Evolutionary conservation across 2,113 vertebrate species (phyloP).

Genomic region (Passer domesticus): DNA sequence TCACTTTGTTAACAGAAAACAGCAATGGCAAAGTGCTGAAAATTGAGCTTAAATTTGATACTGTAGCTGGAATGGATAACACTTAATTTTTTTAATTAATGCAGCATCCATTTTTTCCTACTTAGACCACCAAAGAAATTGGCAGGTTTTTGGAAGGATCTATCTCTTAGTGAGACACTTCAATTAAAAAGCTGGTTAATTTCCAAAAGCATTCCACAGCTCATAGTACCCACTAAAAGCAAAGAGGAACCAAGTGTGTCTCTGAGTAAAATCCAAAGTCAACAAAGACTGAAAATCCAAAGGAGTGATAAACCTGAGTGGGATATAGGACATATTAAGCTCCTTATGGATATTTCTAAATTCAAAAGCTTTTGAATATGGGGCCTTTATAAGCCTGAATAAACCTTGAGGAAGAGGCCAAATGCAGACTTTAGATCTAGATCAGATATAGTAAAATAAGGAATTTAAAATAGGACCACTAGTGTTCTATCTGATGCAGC

Average conservation of each 20-base stretch:
- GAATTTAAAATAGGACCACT: background rate
- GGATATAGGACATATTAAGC: background rate
- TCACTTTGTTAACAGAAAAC: background rate
- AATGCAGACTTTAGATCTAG: background rate
- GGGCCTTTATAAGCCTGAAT: background rate
- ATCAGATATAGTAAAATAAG: background rate
- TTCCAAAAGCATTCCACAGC: background rate
- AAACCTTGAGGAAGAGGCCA: background rate
- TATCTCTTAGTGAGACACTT: background rate
- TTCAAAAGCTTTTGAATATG: background rate
- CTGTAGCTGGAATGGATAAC: background rate
- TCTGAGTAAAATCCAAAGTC: background rate
- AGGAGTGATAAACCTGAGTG: background rate
- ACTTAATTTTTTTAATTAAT: background rate
- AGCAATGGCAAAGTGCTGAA: background rate
- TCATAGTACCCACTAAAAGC: background rate
- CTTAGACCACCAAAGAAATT: background rate
- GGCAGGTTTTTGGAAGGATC: background rate
- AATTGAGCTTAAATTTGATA: background rate
- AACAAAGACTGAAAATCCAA: background rate
- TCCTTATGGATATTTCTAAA: background rate
- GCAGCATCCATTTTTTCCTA: background rate
- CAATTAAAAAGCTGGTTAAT: background rate
- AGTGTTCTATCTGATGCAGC: background rate
- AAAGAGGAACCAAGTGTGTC: background rate